Percentiles rank a stretch among this genome's conserved stretches.
Conservation (phyloP, 2,888 invertebrate genomes). For the Willowsia nigromaculata region DNA sequence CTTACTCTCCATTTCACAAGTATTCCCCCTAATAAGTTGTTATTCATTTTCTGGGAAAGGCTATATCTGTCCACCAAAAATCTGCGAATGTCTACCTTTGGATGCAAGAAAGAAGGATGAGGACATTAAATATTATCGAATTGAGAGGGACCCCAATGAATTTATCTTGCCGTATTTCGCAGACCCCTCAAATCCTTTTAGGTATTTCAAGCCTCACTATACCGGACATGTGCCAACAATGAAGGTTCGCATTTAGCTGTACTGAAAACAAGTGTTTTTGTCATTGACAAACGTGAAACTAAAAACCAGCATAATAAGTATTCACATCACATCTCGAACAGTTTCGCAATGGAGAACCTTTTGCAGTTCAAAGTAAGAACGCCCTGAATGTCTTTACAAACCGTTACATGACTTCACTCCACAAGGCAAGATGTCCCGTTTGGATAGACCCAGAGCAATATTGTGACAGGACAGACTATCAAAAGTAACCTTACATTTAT, state of each 20-base stretch:
- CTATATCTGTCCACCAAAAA: slow-evolving; percentile 72
- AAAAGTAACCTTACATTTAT: slow-evolving; percentile 63
- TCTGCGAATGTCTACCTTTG: slow-evolving; percentile 77
- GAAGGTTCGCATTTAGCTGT: too few species aligned
- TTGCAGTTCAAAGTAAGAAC: slow-evolving; percentile 67
- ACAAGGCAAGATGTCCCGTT: slow-evolving; percentile 75
- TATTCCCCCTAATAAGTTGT: too few species aligned
- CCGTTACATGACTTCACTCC: slow-evolving; percentile 72
- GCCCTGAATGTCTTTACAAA: slow-evolving; percentile 75
- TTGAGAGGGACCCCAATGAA: slow-evolving; percentile 72
- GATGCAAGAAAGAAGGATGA: slow-evolving; percentile 73
- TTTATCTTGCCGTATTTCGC: slow-evolving; percentile 75
- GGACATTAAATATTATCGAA: slow-evolving; percentile 73
- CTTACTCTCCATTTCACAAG: too few species aligned
- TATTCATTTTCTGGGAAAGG: slow-evolving; percentile 62
- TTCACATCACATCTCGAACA: slow-evolving; percentile 28
- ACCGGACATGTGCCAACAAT: slow-evolving; percentile 77
- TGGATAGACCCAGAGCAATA: slow-evolving; percentile 75
- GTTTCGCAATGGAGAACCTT: slow-evolving; percentile 75
- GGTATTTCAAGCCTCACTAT: slow-evolving; percentile 76
- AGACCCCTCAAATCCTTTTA: slow-evolving; percentile 75
- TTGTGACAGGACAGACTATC: slow-evolving; percentile 68
- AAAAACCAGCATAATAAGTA: neutral
- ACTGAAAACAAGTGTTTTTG: too few species aligned
- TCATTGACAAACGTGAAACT: too few species aligned